Conservation (phyloP, 2,888 invertebrate genomes). For the Scelioninae gen. 1 region DNA sequence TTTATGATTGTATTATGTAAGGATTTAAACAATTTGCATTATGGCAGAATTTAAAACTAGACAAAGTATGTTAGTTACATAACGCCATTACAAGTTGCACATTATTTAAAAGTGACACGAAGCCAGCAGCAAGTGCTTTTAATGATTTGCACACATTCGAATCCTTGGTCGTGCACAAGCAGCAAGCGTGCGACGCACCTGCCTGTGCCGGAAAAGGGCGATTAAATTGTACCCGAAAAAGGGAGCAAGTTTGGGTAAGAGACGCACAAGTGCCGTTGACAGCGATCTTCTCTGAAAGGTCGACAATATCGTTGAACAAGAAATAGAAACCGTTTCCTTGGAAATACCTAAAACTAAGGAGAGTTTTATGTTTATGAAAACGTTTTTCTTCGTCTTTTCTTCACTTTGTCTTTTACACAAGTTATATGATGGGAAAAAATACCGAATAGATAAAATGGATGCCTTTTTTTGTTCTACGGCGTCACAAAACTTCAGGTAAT, state of each 20-base stretch:
- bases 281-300: slow-evolving; percentile 45
- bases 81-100: slow-evolving; percentile 19
- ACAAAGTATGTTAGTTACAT: slow-evolving; percentile 1
- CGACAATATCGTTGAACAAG: slow-evolving; percentile 31
- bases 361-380: slow-evolving; percentile 19
- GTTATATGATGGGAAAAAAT: slow-evolving; percentile 19
- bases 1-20: background rate
- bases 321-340: slow-evolving; percentile 27
- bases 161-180: slow-evolving; percentile 35
- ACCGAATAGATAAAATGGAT: slow-evolving; percentile 5
- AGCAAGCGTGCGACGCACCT: slow-evolving; percentile 74
- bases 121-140: slow-evolving; percentile 44
- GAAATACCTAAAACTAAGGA: slow-evolving; percentile 18
- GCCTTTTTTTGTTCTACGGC: background rate
- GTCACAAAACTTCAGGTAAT: slow-evolving; percentile 2
- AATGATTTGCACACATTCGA: slow-evolving; percentile 49
- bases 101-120: slow-evolving; percentile 37
- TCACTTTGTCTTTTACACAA: background rate
- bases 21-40: background rate
- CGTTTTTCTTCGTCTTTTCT: slow-evolving; percentile 1
- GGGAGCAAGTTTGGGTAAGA: slow-evolving; percentile 59
- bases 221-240: slow-evolving; percentile 75
- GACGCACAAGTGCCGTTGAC: slow-evolving; percentile 17
- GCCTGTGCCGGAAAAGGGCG: slow-evolving; percentile 76
- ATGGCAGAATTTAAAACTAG: background rate